Conservation (phyloP, 1,140 invertebrate genomes). For the Danaus plexippus region DNA sequence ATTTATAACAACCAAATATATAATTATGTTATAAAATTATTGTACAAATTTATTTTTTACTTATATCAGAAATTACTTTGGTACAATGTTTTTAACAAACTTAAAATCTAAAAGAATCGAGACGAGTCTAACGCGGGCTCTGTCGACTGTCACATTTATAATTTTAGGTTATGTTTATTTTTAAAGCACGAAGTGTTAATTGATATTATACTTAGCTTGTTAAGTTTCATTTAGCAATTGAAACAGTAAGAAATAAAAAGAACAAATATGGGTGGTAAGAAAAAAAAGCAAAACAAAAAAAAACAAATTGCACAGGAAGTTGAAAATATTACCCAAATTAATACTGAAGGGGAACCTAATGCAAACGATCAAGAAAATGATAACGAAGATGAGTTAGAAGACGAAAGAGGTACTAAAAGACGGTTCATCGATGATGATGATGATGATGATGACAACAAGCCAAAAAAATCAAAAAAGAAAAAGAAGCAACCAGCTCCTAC, state of each 20-base stretch:
- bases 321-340: conserved; percentile 1
- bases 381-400: conserved; percentile 19
- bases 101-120: too few relatives aligned
- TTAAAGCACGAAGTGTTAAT: background rate
- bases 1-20: too few relatives aligned
- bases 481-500: conserved; percentile 39
- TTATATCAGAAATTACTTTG: too few relatives aligned
- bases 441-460: conserved; percentile 40
- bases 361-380: conserved; percentile 10
- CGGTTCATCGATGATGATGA: conserved; percentile 21
- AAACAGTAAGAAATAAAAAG: too few relatives aligned
- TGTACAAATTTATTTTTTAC: too few relatives aligned
- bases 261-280: conserved; percentile 19
- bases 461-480: conserved; percentile 56
- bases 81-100: too few relatives aligned
- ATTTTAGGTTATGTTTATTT: conserved; percentile 13
- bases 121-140: background rate
- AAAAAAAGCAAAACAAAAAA: conserved; percentile 20
- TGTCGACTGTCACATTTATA: conserved; percentile 6
- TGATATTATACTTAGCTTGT: too few relatives aligned
- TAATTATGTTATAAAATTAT: too few relatives aligned
- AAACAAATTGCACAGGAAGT: conserved; percentile 4
- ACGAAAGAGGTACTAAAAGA: conserved; percentile 25
- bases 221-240: too few relatives aligned
- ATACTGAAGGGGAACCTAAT: background rate